These are phyloP conservation scores for Penaeus vannamei DNA, from an alignment of 1,140 invertebrate species.

Conservation along the genomic window DNA sequence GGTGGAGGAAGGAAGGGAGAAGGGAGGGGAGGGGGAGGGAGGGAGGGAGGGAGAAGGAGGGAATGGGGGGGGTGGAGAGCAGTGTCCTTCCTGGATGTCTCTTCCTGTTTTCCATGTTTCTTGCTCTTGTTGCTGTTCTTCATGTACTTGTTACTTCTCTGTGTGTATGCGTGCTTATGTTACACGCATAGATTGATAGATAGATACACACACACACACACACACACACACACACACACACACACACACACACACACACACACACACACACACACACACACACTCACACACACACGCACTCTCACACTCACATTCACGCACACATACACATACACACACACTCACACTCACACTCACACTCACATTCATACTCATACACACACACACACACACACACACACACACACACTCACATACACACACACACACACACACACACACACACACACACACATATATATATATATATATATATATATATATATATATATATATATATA, in stretches of 20 bases:
- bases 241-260: constrained; percentile 32
- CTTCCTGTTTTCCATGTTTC: no score
- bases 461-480: constrained; percentile 20
- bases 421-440: constrained; percentile 39
- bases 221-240: constrained; percentile 40
- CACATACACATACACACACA: constrained; percentile 35
- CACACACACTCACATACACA: constrained; percentile 30
- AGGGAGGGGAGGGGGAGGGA: no score
- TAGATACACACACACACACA: constrained; percentile 24
- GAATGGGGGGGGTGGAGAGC: no score
- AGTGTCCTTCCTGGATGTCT: no score
- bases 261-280: constrained; percentile 39
- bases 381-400: constrained; percentile 40
- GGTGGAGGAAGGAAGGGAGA: no score
- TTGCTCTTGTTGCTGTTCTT: neutral
- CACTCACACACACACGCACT: constrained; percentile 36
- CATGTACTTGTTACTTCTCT: no score
- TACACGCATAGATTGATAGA: neutral
- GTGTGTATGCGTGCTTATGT: neutral
- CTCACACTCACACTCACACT: constrained; percentile 31
- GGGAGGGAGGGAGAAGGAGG: no score
- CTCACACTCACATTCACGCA: no score
- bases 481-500: constrained; percentile 44
- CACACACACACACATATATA: constrained; percentile 33
- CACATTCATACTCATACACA: constrained; percentile 31